Base-by-base conservation (phyloP, 2,888 invertebrate genomes). In the Cerceris ruficornis region DNA sequence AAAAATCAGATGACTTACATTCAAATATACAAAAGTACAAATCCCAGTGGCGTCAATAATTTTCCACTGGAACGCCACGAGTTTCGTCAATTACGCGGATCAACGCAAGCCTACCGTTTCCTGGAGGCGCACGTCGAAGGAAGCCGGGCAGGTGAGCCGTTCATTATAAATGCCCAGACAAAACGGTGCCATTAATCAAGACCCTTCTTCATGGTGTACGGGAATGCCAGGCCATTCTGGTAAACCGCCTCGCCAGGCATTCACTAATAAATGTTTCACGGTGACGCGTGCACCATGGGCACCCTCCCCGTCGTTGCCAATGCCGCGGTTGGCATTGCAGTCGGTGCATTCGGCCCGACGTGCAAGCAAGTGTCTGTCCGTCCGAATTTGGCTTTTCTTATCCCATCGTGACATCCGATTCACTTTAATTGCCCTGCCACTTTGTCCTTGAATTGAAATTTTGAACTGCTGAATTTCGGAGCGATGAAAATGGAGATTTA, bases 181-280 rank as follows among this genome's bases (percentile, higher is more conserved):
- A 84, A 82, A 84, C 78, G 75, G 78, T 62, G 65, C 72, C 85
- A 87, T 87, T 81, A 80, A 85, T 83, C 82, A 85, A 79, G 72
- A 49, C 60, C 69, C 72, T 80, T 85, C 82, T 84, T 86, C 82
- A 61, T 57, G 73, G 61, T 46, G 69, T 70, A 67, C 43, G 67
- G 55, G 84, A 82, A 81, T 75, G 79, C 64, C 67, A 61, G 70
- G 54, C 69, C 68, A 77, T 79, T 73, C 75, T 70, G 80, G 72
- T 73, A 60, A 72, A 75, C 75, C 75, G 66, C 69, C 76, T 69
- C 76, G 73, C 80, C 69, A 72, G 69, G 76, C 78, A 73, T 84
- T 83, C 72, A 71, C 86, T 88, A 88, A 88, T 88, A 87, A 88
- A 88, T 88, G 83, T 86, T 86, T 87, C 85, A 87, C 78, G 74